Evolutionary conservation across 2,113 vertebrate genomes (phyloP), one percentile per base, ranked within the genome.

Genomic region (Ictalurus furcatus): DNA sequence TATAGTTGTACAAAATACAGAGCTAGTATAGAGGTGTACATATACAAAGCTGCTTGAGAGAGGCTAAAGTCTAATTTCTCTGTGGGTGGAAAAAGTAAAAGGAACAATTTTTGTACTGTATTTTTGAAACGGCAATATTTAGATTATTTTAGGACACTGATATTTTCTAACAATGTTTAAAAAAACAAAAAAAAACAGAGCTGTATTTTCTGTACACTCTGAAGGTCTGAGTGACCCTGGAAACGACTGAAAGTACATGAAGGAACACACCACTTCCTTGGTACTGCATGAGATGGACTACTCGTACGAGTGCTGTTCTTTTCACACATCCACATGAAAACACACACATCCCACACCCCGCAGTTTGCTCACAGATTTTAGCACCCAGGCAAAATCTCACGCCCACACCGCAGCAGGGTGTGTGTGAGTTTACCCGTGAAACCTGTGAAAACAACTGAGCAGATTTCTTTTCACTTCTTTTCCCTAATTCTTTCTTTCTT

Each of bases 291-390:
- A 56, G 12, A 69, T 13, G 14, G 28, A 34, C 52, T 30, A 14
- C 56, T 25, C 21, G 19, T 52, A n/a, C 28, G 8, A 13, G 21
- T 67, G 71, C n/a, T 56, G 40, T n/a, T 84, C 81, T 88, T 25
- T 76, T 67, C 71, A 52, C 83, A 67, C 59, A 69, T 21, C 9
- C 84, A 25, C 74, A 58, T 4, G 21, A 84, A 82, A 54, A 48
- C 71, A 84, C 80, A 85, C 85, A 23, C 30, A 59, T 76, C 67
- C 87, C 88, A 84, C 88, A 84, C 69, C 44, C 54, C n/a, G 83
- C 90, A 90, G 90, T 92, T 92, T 92, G 88, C 88, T 85, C 52
- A 80, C 61, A 88, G 87, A 78, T 91, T 84, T 89, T 89, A 59
- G 69, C 91, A 83, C 63, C 63, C 69, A 44, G 40, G 69, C 34